A percentile compares a stretch with the other conserved stretches of the same genome.
Conservation (phyloP, 2,797 vertebrate species). For the Oceanodroma leucorhoa region DNA sequence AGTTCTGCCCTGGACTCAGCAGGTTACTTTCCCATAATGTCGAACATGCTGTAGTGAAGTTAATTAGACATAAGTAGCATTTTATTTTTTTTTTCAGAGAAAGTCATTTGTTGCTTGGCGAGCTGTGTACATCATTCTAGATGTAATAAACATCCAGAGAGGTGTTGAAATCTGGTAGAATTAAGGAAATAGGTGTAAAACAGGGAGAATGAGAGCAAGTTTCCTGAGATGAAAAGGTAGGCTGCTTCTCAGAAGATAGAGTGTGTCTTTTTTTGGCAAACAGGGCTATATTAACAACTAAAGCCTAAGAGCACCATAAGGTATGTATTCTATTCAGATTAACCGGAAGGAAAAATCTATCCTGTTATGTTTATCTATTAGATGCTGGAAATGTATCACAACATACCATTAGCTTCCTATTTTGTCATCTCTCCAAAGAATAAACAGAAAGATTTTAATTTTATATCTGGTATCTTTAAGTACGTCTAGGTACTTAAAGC, state of each 20-base stretch:
- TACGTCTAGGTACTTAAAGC: no score
- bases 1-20: conserved; percentile 3
- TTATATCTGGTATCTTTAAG: background rate
- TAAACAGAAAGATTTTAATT: background rate
- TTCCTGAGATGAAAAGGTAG: background rate
- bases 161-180: background rate
- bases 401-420: background rate
- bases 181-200: background rate
- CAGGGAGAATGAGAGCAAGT: background rate
- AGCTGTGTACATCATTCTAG: background rate
- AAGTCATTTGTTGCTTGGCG: background rate
- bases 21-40: background rate
- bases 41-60: background rate
- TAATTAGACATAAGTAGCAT: background rate
- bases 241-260: background rate
- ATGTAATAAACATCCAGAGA: background rate
- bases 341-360: background rate
- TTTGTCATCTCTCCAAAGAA: background rate
- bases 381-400: background rate
- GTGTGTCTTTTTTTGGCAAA: background rate
- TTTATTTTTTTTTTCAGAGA: background rate
- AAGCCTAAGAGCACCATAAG: background rate
- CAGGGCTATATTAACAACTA: background rate
- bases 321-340: background rate
- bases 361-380: background rate